Evolutionary conservation across 2,797 vertebrate species (phyloP), one percentile per base, ranked within the genome.

Genomic region (Bradypodion ventrale): DNA sequence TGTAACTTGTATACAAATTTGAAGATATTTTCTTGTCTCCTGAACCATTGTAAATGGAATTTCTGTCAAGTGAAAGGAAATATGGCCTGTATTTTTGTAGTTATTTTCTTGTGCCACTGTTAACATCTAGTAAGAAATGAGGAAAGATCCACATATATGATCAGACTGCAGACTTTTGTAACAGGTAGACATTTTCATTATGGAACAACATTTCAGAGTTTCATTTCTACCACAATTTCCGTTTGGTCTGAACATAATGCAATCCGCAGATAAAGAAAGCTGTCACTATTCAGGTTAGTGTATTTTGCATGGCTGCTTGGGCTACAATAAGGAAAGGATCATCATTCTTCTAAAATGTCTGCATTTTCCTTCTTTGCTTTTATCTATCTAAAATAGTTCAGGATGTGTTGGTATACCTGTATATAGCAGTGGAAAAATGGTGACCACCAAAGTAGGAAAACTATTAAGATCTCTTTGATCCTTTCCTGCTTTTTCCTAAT

Each of bases 51-150:
- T 60, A 69, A 75, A 80, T 37, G 23, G 63, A 35, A 74, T 75
- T 85, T 73, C n/a, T 56, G 27, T 66, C 70, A 85, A 42, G 37
- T 60, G 37, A 69, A 52, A 66, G 62, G 75, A 85, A 75, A 60
- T 40, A 69, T 60, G n/a, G 52, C 8, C 70, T 68, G 15, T 59
- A 19, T 75, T 74, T 75, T 44, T n/a, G 37, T 32, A 59, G 70
- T 75, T 80, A 80, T 85, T 85, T 85, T 75, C 46, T 85, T 32
- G 9, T 42, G n/a, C 8, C n/a, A 32, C 13, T 66, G 77, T 16
- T 56, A 52, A 66, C 49, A 56, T 68, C 70, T 46, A 25, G 59
- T 42, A 21, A 74, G 49, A 65, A 32, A 40, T n/a, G 9, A 52
- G 23, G 60, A 40, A 35, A 35, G 32, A 80, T 37, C 35, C 40